These are phyloP conservation scores for Enteromius afrohamiltoni DNA, from an alignment of 2,797 vertebrate genomes.

Conservation along the genomic window DNA sequence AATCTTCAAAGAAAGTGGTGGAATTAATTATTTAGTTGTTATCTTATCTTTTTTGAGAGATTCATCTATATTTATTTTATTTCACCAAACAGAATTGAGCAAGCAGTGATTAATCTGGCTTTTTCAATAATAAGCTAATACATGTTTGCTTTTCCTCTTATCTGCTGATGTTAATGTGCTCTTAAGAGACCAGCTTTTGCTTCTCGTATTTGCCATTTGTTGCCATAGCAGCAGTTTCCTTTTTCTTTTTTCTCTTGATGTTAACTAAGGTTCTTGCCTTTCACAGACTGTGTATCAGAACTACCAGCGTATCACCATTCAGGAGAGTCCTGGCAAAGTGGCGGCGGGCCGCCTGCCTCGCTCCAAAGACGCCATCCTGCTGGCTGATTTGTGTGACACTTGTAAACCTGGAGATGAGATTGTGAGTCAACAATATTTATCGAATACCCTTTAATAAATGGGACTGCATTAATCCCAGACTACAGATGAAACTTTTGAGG, in stretches of 20 bases:
- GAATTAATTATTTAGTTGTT: not conserved
- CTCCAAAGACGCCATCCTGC: constrained; percentile 95
- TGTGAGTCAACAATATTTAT: constrained; percentile 76
- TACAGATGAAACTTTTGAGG: not conserved
- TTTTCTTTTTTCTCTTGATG: not conserved
- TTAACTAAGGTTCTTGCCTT: not conserved
- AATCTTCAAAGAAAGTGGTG: not conserved
- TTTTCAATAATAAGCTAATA: not conserved
- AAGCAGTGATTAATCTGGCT: not conserved
- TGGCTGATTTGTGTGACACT: constrained; percentile 93
- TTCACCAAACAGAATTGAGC: not conserved
- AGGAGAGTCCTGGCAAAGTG: constrained; percentile 96
- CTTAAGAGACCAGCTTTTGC: not conserved
- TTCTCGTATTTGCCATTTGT: not conserved
- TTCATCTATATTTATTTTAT: not conserved
- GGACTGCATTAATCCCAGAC: not conserved
- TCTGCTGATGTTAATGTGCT: not conserved
- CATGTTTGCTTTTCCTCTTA: not conserved
- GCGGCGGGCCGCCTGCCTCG: constrained; percentile 93
- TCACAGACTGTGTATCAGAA: constrained; percentile 96
- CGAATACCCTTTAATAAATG: not conserved
- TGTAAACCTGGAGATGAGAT: constrained; percentile 98
- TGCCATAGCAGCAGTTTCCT: not conserved
- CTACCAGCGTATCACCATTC: constrained; percentile 96
- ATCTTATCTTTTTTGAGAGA: not conserved